A percentile compares a stretch with the other conserved stretches of the same genome.
Evolutionary conservation across 2,888 invertebrate genomes (phyloP).

Genomic region (Drosophila niveifrons): DNA sequence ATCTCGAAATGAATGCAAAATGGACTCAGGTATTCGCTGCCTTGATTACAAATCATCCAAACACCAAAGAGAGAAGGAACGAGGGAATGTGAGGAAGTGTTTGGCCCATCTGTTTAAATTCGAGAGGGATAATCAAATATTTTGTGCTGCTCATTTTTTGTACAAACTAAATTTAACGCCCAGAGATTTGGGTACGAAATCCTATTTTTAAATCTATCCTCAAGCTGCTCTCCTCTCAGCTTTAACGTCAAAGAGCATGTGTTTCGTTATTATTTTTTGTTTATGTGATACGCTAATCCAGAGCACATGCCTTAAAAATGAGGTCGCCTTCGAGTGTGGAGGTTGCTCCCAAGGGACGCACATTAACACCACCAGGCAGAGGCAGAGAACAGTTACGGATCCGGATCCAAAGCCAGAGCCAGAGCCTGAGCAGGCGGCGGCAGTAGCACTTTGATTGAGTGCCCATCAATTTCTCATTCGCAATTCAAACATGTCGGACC

Average conservation of each 20-base stretch:
- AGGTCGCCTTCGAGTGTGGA: background rate
- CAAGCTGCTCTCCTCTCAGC: background rate
- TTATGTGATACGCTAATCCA: constrained; percentile 52
- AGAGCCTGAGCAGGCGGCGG: constrained; percentile 23
- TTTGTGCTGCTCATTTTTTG: constrained; percentile 22
- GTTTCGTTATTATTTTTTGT: constrained; percentile 9
- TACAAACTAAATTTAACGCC: constrained; percentile 15
- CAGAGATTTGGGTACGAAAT: constrained; percentile 42
- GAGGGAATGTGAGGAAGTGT: background rate
- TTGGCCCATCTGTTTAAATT: constrained; percentile 53
- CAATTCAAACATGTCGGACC: constrained; percentile 77
- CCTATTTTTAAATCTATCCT: constrained; percentile 2
- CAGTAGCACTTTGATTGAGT: constrained; percentile 75
- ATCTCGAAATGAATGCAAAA: constrained; percentile 26
- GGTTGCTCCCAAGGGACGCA: constrained; percentile 42
- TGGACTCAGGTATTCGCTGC: constrained; percentile 11
- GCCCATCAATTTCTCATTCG: constrained; percentile 80
- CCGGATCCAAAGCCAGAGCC: no score
- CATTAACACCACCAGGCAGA: constrained; percentile 63
- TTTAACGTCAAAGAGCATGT: constrained; percentile 10
- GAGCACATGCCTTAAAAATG: constrained; percentile 47
- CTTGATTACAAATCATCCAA: constrained; percentile 47
- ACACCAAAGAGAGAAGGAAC: background rate
- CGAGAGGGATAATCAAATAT: constrained; percentile 65
- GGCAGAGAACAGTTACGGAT: background rate